Evolutionary conservation across 1,140 invertebrate genomes (phyloP), one percentile per base, ranked within the genome.

Genomic region (Sitophilus oryzae): DNA sequence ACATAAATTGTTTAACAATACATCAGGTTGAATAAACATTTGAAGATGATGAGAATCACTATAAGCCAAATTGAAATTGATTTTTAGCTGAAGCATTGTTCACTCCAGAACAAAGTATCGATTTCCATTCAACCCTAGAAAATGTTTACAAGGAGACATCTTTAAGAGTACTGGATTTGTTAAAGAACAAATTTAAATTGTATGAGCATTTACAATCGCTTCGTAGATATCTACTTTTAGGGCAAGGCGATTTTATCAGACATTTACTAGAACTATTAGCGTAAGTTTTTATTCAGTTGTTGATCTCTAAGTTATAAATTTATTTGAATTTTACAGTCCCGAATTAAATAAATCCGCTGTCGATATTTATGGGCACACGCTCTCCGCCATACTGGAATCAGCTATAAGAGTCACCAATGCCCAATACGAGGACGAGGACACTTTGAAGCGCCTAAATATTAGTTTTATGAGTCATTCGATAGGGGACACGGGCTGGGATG

Each of bases 161-260:
- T 6, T 79, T 82, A 45, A 82, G 89, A 63, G 86, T 96, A 20
- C 77, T 97, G 47, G 85, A 91, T 63, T 84, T 93, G 52, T 79
- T 97, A 50, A 84, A 86, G 52, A 82, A 86, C 56, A 85, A 92
- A 56, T 95, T 93, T 75, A 87, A 93, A 62, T 80, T 97, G 37
- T 79, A 93, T 64, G 87, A 93, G 71, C 93, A 98, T 76, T 78
- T 98, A 34, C 86, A 91, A 60, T 93, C 91, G 4, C 84, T 96
- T 70, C 81, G 92, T 57, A 80, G 88, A 46, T 98, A 96, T 74
- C 76, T 98, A 57, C 76, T 98, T 21, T 78, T 97, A 3, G 93
- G 92, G 11, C 94, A 97, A 76, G 94, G 94, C 8, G 93, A 98
- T 75, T 96, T 97, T 71, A 93, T 96, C 62, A 82, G 90, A 65